Percentiles rank a stretch among this genome's conserved stretches.
phyloP scores from a whole-genome alignment of 2,113 vertebrate genomes.

The Tympanuchus pallidicinctus region DNA sequence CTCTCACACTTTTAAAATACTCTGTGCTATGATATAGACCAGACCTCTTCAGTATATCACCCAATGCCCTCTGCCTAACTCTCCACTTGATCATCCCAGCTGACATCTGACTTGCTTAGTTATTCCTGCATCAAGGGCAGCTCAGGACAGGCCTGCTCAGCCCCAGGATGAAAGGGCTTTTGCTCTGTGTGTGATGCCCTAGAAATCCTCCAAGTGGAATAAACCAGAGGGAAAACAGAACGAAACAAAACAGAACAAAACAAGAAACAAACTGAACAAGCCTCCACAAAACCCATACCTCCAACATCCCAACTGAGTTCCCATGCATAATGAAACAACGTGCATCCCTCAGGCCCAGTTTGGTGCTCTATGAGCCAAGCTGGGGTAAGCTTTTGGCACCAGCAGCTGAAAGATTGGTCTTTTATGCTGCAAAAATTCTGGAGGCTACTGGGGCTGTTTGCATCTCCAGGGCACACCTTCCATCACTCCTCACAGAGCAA shows the following conservation, averaged over 20 bases:
- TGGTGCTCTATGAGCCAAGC: background rate
- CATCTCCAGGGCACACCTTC: background rate
- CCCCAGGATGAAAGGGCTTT: fast-evolving
- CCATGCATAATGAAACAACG: background rate
- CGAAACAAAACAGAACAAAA: background rate
- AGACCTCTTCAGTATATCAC: background rate
- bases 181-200: background rate
- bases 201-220: background rate
- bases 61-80: background rate
- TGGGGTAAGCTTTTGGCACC: background rate
- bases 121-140: background rate
- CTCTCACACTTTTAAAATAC: background rate
- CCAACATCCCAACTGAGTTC: background rate
- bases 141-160: background rate
- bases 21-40: background rate
- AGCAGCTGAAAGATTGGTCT: background rate
- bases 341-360: background rate
- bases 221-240: fast-evolving
- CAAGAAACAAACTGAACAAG: background rate
- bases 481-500: background rate
- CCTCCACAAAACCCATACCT: background rate
- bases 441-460: background rate
- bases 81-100: background rate
- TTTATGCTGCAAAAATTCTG: background rate
- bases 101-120: background rate